These are phyloP conservation scores for Gymnosoma rotundatum DNA, from an alignment of 2,888 invertebrate species.

Conservation along the genomic window DNA sequence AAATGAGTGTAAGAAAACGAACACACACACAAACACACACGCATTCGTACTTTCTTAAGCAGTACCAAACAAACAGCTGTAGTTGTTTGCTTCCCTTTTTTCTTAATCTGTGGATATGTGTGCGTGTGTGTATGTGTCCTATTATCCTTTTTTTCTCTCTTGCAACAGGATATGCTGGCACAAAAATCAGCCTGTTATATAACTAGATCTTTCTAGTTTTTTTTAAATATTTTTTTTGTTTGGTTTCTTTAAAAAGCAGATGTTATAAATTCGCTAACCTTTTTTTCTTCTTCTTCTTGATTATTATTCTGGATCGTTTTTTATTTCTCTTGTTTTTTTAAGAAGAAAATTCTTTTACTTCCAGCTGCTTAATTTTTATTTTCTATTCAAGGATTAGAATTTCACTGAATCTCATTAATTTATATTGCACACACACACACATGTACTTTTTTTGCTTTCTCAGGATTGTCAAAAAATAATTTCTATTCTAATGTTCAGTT, in stretches of 20 bases:
- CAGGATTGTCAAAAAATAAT: constrained; percentile 27
- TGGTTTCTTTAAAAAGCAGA: constrained; percentile 25
- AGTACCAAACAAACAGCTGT: constrained; percentile 42
- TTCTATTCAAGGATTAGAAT: constrained; percentile 52
- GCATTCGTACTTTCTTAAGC: not conserved
- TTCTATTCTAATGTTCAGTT: not conserved
- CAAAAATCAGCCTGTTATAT: constrained; percentile 1
- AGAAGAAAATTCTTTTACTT: constrained; percentile 40
- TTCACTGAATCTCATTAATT: constrained; percentile 45
- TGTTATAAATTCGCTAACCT: constrained; percentile 34
- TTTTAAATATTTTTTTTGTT: constrained; percentile 2
- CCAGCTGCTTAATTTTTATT: constrained; percentile 42
- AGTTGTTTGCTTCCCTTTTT: constrained; percentile 8
- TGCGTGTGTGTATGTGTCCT: not conserved
- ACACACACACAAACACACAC: not conserved
- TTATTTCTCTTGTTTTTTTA: constrained; percentile 23
- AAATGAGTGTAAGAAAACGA: not conserved
- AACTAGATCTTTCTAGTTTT: constrained; percentile 49
- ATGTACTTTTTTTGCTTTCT: constrained; percentile 13
- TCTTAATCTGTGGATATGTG: not conserved
- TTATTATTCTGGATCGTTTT: not conserved
- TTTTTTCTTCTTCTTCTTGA: not conserved
- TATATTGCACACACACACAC: constrained; percentile 18
- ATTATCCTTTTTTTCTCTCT: constrained; percentile 37
- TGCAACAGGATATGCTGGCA: constrained; percentile 60